Conservation (phyloP, 1,140 invertebrate genomes). For the Helicoverpa armigera region DNA sequence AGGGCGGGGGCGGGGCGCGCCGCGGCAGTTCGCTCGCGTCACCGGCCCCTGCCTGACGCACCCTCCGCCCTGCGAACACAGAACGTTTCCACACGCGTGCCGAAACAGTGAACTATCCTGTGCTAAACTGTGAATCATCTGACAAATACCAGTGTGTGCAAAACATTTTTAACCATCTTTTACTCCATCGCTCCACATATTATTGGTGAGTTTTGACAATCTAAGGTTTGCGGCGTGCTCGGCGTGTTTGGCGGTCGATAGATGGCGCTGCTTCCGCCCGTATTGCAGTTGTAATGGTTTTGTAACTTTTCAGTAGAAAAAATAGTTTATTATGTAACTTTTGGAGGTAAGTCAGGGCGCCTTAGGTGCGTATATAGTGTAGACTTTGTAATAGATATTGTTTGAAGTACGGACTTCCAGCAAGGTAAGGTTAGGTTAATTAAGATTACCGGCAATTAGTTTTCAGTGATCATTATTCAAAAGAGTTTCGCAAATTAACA, state of each 20-base stretch:
- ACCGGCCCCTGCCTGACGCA: conserved; percentile 61
- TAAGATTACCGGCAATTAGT: no score
- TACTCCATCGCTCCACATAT: conserved; percentile 39
- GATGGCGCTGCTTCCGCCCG: conserved; percentile 73
- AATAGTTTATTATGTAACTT: conserved; percentile 71
- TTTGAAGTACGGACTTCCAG: not conserved
- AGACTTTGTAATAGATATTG: not conserved
- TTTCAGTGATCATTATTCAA: no score
- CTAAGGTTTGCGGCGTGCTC: conserved; percentile 45
- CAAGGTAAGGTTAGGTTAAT: no score
- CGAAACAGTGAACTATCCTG: conserved; percentile 29
- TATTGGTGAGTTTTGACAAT: conserved; percentile 42
- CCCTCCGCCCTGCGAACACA: conserved; percentile 25
- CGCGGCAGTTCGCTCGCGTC: conserved; percentile 71
- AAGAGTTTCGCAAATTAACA: no score
- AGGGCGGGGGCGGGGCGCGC: conserved; percentile 61
- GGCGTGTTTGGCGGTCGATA: conserved; percentile 53
- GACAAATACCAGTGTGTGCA: conserved; percentile 26
- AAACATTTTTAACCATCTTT: conserved; percentile 5
- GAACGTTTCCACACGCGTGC: conserved; percentile 34
- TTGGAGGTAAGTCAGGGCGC: not conserved
- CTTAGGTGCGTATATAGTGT: not conserved
- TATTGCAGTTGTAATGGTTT: conserved; percentile 76
- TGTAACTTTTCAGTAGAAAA: conserved; percentile 61
- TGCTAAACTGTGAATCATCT: conserved; percentile 12